A percentile compares a stretch with the other conserved stretches of the same genome.
Conservation (phyloP, 2,888 invertebrate species). For the Eretmocerus hayati region DNA sequence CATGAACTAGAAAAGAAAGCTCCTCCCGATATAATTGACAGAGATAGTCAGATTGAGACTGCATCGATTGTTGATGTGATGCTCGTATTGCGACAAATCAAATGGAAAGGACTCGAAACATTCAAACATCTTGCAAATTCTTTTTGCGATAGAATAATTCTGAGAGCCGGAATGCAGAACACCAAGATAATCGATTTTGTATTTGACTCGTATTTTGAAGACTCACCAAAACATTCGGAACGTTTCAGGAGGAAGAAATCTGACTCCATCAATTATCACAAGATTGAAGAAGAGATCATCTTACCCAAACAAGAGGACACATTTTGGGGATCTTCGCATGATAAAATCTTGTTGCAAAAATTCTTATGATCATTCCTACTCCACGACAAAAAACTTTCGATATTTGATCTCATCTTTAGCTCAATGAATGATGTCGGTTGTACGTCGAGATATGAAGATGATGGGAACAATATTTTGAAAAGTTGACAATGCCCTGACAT, state of each 20-base stretch:
- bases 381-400: background rate
- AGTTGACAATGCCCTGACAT: background rate
- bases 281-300: background rate
- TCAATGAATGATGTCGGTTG: conserved; percentile 1
- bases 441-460: background rate
- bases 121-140: background rate
- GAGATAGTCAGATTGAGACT: background rate
- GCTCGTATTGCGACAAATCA: background rate
- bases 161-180: background rate
- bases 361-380: background rate
- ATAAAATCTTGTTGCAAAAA: conserved; percentile 4
- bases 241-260: background rate
- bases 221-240: conserved; percentile 5
- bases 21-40: background rate
- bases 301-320: conserved; percentile 2
- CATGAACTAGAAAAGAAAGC: conserved; percentile 2
- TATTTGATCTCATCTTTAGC: conserved; percentile 1
- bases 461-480: background rate
- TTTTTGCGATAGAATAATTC: background rate
- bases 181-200: conserved; percentile 4
- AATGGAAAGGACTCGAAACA: background rate
- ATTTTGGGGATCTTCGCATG: conserved; percentile 1
- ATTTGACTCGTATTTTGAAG: conserved; percentile 1
- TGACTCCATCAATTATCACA: background rate
- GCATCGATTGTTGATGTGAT: conserved; percentile 12